phyloP scores from a whole-genome alignment of 2,113 vertebrate genomes.

The Rynchops niger region DNA sequence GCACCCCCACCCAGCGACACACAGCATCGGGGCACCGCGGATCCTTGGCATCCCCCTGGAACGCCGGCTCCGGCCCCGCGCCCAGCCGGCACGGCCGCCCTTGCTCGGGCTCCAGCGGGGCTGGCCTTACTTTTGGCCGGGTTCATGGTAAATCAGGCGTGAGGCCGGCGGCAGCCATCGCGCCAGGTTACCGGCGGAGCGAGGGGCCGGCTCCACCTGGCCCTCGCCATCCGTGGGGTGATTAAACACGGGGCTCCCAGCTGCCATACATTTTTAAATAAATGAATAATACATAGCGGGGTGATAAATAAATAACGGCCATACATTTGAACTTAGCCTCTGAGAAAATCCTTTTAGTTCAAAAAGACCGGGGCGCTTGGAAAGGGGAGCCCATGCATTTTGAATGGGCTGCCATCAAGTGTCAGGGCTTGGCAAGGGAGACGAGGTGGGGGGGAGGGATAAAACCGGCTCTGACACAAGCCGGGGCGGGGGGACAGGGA shows the following conservation, averaged over 20 bases:
- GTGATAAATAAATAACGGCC: conserved; percentile 68
- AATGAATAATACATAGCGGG: conserved; percentile 65
- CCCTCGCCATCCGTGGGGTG: not conserved
- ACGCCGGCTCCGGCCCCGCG: fast-evolving
- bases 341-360: conserved; percentile 67
- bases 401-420: conserved; percentile 40
- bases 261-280: conserved; percentile 71
- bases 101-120: not conserved
- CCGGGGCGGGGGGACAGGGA: fast-evolving
- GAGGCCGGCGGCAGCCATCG: not conserved
- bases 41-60: not conserved
- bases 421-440: conserved; percentile 19
- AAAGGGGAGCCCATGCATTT: conserved; percentile 44
- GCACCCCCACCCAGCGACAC: fast-evolving
- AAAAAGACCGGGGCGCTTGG: conserved; percentile 37
- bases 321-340: conserved; percentile 63
- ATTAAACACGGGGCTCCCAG: conserved; percentile 43
- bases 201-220: conserved; percentile 25
- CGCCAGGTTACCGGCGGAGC: conserved; percentile 11
- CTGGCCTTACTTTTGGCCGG: not conserved
- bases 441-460: not conserved
- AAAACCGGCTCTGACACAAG: not conserved
- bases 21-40: fast-evolving
- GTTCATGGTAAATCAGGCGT: not conserved
- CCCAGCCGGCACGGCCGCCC: not conserved